phyloP scores from a whole-genome alignment of 2,888 invertebrate species.

The Tyria jacobaeae region DNA sequence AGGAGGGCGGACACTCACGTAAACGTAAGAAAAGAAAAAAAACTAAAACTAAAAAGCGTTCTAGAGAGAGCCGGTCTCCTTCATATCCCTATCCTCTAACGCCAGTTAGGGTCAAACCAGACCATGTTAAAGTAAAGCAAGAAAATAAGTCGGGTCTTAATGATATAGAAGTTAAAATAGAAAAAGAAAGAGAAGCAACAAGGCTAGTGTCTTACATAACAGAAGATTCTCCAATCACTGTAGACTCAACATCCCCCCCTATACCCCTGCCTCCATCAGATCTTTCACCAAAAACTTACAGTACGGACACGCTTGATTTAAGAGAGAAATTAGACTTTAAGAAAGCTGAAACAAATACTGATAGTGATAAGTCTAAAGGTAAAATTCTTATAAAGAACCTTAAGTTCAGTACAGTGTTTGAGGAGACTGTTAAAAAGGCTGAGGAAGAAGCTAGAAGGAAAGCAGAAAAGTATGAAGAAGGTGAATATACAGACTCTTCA shows the following conservation, averaged over 20 bases:
- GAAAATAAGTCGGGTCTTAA: constrained; percentile 57
- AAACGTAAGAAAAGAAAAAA: constrained; percentile 88
- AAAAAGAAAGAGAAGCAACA: constrained; percentile 51
- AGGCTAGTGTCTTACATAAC: constrained; percentile 55
- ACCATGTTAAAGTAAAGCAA: constrained; percentile 51
- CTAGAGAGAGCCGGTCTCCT: constrained; percentile 61
- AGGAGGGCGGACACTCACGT: constrained; percentile 80
- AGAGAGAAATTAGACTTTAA: constrained; percentile 66
- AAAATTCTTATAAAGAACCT: constrained; percentile 90
- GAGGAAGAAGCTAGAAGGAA: constrained; percentile 88
- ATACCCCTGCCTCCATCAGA: constrained; percentile 77
- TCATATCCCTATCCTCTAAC: constrained; percentile 61
- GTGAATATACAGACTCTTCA: constrained; percentile 86
- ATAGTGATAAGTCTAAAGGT: constrained; percentile 76
- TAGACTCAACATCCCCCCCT: constrained; percentile 61
- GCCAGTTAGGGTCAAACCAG: constrained; percentile 63
- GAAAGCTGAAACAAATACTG: constrained; percentile 57
- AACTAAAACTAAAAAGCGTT: constrained; percentile 72
- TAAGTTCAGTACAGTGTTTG: constrained; percentile 89
- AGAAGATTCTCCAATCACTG: constrained; percentile 49
- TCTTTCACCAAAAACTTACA: constrained; percentile 64
- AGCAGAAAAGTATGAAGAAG: constrained; percentile 88
- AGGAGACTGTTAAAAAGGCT: constrained; percentile 88
- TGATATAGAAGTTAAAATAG: constrained; percentile 52
- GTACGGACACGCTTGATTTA: constrained; percentile 54